phyloP scores from a whole-genome alignment of 2,888 invertebrate genomes.

The Caenorhabditis doughertyi region DNA sequence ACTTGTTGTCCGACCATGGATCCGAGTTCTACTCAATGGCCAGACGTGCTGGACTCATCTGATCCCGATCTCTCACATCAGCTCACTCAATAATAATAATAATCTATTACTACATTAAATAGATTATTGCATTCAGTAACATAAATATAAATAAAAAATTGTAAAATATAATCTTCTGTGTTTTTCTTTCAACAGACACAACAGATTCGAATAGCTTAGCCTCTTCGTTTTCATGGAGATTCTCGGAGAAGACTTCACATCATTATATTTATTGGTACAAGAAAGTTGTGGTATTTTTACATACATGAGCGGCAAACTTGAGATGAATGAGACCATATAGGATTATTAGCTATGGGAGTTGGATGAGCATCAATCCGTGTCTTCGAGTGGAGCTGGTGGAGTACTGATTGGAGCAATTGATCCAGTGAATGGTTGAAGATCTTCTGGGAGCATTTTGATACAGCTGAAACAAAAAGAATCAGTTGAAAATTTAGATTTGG shows the following conservation, averaged over 20 bases:
- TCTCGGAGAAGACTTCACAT: too few relatives aligned
- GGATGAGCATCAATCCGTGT: background rate
- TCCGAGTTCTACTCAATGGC: constrained; percentile 83
- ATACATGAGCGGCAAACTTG: background rate
- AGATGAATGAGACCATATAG: background rate
- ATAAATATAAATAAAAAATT: too few relatives aligned
- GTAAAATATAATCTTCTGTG: too few relatives aligned
- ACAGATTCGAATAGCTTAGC: too few relatives aligned
- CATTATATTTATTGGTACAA: too few relatives aligned
- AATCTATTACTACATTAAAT: background rate
- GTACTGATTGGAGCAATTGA: constrained; percentile 40
- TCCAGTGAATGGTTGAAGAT: constrained; percentile 41
- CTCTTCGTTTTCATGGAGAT: too few relatives aligned
- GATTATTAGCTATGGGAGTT: background rate
- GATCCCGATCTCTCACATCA: background rate
- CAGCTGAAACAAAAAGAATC: background rate
- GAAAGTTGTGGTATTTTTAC: background rate
- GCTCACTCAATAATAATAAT: too few relatives aligned
- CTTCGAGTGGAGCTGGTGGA: constrained; percentile 16
- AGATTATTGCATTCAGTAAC: too few relatives aligned
- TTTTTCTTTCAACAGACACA: too few relatives aligned
- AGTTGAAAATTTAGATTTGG: too few relatives aligned
- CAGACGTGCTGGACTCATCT: constrained; percentile 81
- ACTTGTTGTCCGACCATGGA: constrained; percentile 81
- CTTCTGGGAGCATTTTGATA: constrained; percentile 46